phyloP scores from a whole-genome alignment of 35 echinoderm and acorn worm species.

The Nesometra sesokonis region DNA sequence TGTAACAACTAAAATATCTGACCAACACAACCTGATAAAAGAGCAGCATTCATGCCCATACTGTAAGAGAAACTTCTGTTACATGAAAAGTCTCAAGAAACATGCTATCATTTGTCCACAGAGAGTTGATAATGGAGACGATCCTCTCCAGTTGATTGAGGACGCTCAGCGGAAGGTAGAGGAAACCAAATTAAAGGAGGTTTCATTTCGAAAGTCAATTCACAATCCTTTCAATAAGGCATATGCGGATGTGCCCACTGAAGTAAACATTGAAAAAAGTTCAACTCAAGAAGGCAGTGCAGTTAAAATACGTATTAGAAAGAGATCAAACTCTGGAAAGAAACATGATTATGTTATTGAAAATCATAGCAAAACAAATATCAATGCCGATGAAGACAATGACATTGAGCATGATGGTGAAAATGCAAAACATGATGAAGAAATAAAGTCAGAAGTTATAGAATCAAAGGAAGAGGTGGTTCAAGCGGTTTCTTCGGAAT shows the following conservation, averaged over 20 bases:
- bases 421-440: no score
- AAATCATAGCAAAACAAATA: background rate
- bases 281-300: background rate
- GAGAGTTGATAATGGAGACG: constrained; percentile 3
- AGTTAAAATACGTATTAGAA: background rate
- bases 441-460: no score
- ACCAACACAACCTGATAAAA: background rate
- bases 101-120: constrained; percentile 54
- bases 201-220: background rate
- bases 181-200: background rate
- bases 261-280: background rate
- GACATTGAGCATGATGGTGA: no score
- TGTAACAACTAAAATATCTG: constrained; percentile 1
- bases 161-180: background rate
- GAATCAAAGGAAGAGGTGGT: no score
- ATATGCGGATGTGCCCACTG: background rate
- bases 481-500: no score
- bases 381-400: no score
- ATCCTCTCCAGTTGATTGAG: constrained; percentile 1
- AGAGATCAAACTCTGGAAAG: background rate
- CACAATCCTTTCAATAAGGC: background rate
- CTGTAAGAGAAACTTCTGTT: constrained; percentile 79
- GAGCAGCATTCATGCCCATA: constrained; percentile 63
- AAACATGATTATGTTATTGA: background rate
- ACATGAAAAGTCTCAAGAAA: constrained; percentile 84